Evolutionary conservation across 2,797 vertebrate species (phyloP), one percentile per base, ranked within the genome.

Genomic region (Lates japonicus): DNA sequence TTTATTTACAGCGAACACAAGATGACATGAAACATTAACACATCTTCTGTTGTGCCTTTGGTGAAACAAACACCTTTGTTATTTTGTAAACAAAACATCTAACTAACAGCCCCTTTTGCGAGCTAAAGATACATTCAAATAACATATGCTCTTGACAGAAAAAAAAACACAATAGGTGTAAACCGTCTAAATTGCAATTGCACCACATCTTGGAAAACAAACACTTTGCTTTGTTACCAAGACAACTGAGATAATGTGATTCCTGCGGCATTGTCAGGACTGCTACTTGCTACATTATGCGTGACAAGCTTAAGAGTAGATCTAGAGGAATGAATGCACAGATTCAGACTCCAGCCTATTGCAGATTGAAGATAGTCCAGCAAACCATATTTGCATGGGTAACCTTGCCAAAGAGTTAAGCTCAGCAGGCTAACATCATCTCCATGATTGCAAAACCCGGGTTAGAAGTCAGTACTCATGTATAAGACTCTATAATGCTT

Each of bases 211-310:
- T 94, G 92, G 93, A 95, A 96, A 95, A 95, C 94, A 96, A 96
- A 96, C 95, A 96, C 94, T 94, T 94, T 91, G 94, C 94, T 95
- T 95, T 96, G 95, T 96, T 96, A 95, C 94, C 95, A 95, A 88
- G 95, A 95, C 94, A 93, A 95, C 95, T 94, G 94, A 94, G 94
- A 95, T 95, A 96, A 96, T 93, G 94, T 84, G 93, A 93, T 94
- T 96, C 94, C 92, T 89, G 90, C 80, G 80, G 93, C 92, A 93
- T 91, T 89, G 92, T 94, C 84, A 73, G 92, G 68, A 90, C 86
- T 88, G 92, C 88, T 78, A 90, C 94, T 93, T 87, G 88, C 92
- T 84, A 87, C 91, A 93, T 88, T 90, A 92, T 88, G 93, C 92
- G 94, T 94, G 92, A 95, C 93, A 90, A 92, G 94, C 94, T 93